These are phyloP conservation scores for Actinopyga echinites DNA, from an alignment of 53 echinoderm and acorn worm genomes.

Conservation along the genomic window DNA sequence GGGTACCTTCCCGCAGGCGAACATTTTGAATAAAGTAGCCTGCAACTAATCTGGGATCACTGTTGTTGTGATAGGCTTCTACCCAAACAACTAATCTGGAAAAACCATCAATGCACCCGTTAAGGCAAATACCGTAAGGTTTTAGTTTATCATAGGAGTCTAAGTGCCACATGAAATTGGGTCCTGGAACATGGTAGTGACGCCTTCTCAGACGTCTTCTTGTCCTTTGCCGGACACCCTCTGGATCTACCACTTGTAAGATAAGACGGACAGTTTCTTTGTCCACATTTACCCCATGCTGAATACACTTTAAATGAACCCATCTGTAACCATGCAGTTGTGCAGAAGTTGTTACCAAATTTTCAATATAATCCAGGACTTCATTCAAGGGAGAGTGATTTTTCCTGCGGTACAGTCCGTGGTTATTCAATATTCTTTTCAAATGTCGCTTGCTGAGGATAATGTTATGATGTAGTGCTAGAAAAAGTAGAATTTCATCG, in stretches of 20 bases:
- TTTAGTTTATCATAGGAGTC: conserved; percentile 54
- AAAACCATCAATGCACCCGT: conserved; percentile 52
- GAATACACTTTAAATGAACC: conserved; percentile 15
- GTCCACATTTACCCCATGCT: conserved; percentile 2
- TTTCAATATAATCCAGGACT: conserved; percentile 11
- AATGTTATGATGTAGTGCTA: neutral
- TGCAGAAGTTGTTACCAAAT: neutral
- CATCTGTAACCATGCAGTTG: conserved; percentile 37
- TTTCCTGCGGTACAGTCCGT: neutral
- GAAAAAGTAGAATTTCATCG: neutral
- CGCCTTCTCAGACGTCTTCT: conserved; percentile 52
- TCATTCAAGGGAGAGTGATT: neutral
- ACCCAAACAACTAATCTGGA: conserved; percentile 50
- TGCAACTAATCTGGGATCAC: conserved; percentile 54
- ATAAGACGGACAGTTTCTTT: conserved; percentile 23
- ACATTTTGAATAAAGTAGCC: conserved; percentile 53
- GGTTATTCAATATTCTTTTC: conserved; percentile 10
- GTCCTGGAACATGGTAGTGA: conserved; percentile 35
- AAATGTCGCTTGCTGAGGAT: conserved; percentile 16
- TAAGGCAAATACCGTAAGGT: conserved; percentile 56
- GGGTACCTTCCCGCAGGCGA: conserved; percentile 21
- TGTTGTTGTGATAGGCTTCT: conserved; percentile 49
- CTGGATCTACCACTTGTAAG: conserved; percentile 41
- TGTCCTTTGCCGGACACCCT: conserved; percentile 38
- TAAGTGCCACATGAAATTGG: conserved; percentile 54